Evolutionary conservation across 1,140 invertebrate genomes (phyloP), one percentile per base, ranked within the genome.

Genomic region (Caerostris darwini): DNA sequence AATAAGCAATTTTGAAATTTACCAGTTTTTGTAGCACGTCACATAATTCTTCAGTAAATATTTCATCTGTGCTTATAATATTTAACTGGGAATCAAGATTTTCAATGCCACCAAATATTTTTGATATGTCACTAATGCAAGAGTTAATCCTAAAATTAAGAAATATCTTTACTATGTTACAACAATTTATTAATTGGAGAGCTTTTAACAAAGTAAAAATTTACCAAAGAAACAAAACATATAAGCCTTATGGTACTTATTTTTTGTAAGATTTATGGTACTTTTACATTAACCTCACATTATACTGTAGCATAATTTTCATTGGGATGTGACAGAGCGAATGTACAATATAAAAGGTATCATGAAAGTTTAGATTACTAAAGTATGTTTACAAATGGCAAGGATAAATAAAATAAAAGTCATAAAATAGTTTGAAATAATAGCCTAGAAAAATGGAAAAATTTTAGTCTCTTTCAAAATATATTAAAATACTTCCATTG

Each of bases 1-100:
- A 3, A 14, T 10, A 82, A 82, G 1, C 5, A 56, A 7, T 82
- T 8, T 7, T 3, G 57, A 83, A 19, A 77, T 17, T 92, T 85
- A 92, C 90, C 77, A 92, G 34, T 54, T 85, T 64, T 85, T 92
- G 57, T n/a, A 92, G 58, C 56, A 92, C 53, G n/a, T 61, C 19
- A 57, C 19, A 92, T 5, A 92, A 85, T 53, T 92, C 59, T 57
- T 85, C 90, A 57, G 81, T 61, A 92, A 67, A 64, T n/a, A 61
- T 57, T 61, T 92, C 81, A 69, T 64, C 34, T 67, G 81, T n/a
- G 64, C n/a, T 92, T 85, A 85, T 61, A 4, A 85, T 67, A 54
- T 56, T 83, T 34, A 81, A 82, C 34, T 85, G 17, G 19, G n/a
- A 56, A 67, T 92, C 82, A 67, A 92, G 81, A 83, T 85, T 83